Percentiles rank a stretch among this genome's conserved stretches.
phyloP scores from a whole-genome alignment of 2,113 vertebrate genomes.

The Thunnus maccoyii region DNA sequence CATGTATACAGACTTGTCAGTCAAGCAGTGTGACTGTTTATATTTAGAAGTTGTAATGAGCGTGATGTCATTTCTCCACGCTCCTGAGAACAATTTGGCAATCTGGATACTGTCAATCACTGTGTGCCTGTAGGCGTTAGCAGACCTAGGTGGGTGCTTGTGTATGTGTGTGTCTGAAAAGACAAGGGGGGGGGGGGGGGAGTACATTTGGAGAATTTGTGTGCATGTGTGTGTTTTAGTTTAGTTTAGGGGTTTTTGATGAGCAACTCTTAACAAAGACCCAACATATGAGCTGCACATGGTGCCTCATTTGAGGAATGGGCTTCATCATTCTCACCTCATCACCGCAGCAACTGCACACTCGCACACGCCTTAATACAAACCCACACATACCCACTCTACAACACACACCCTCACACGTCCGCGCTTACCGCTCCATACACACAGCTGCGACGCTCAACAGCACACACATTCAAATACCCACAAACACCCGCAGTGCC shows the following conservation, averaged over 20 bases:
- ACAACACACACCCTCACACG: slow-evolving; percentile 56
- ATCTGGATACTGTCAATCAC: slow-evolving; percentile 82
- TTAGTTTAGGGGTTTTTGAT: slow-evolving; percentile 61
- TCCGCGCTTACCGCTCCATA: slow-evolving; percentile 34
- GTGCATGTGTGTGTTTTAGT: slow-evolving; percentile 59
- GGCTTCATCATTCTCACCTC: slow-evolving; percentile 83
- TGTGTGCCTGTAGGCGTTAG: slow-evolving; percentile 58
- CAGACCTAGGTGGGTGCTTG: slow-evolving; percentile 26
- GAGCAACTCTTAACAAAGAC: slow-evolving; percentile 74
- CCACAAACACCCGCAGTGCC: slow-evolving; percentile 55
- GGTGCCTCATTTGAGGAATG: slow-evolving; percentile 71
- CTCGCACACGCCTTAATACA: slow-evolving; percentile 41
- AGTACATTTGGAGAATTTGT: slow-evolving; percentile 48
- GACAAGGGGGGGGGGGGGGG: background rate
- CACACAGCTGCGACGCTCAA: slow-evolving; percentile 51
- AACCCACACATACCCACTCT: slow-evolving; percentile 40
- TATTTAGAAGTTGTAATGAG: slow-evolving; percentile 84
- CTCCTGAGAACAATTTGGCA: slow-evolving; percentile 83
- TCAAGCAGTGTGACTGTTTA: slow-evolving; percentile 77
- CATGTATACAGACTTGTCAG: slow-evolving; percentile 74
- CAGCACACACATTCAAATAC: slow-evolving; percentile 42
- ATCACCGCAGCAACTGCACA: slow-evolving; percentile 59
- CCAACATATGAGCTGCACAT: slow-evolving; percentile 82
- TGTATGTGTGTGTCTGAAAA: slow-evolving; percentile 32
- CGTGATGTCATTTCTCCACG: slow-evolving; percentile 81